Percentiles rank a stretch among this genome's conserved stretches.
Conservation (phyloP, 2,113 vertebrate genomes). For the Clarias macrocephalus region DNA sequence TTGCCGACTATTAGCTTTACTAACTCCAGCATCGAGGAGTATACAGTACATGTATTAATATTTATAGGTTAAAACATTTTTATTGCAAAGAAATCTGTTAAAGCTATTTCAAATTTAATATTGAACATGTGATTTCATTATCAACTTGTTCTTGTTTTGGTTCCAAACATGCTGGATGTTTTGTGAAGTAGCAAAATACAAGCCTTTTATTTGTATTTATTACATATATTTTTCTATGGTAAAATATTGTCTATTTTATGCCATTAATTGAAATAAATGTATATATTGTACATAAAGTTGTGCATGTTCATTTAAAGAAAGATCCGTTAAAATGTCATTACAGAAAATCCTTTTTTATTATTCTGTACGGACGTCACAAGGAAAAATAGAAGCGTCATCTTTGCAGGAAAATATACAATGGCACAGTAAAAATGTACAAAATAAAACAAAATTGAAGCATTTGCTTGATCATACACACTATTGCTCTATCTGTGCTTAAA, state of each 20-base stretch:
- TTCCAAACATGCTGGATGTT: conserved; percentile 77
- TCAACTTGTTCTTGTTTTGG: conserved; percentile 54
- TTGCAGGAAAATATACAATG: conserved; percentile 62
- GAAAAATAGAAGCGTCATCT: conserved; percentile 61
- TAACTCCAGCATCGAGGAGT: conserved; percentile 46
- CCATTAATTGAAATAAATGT: conserved; percentile 81
- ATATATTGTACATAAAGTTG: conserved; percentile 80
- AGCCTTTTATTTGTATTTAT: conserved; percentile 78
- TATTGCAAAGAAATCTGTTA: conserved; percentile 49
- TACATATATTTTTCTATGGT: conserved; percentile 83
- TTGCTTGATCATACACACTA: not conserved
- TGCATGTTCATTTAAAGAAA: conserved; percentile 48
- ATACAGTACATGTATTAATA: conserved; percentile 32
- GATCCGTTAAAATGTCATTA: not conserved
- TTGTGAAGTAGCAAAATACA: conserved; percentile 77
- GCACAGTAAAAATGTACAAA: conserved; percentile 50
- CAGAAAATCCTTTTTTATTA: conserved; percentile 59
- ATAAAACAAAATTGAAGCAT: conserved; percentile 29
- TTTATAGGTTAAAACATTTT: conserved; percentile 29
- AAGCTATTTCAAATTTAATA: conserved; percentile 71
- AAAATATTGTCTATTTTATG: conserved; percentile 84
- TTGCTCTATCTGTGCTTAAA: conserved; percentile 35
- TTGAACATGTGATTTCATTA: conserved; percentile 70
- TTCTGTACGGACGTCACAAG: conserved; percentile 47
- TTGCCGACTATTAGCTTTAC: conserved; percentile 44